Conservation (phyloP, 2,888 invertebrate genomes). For the Metallyticus violacea region DNA sequence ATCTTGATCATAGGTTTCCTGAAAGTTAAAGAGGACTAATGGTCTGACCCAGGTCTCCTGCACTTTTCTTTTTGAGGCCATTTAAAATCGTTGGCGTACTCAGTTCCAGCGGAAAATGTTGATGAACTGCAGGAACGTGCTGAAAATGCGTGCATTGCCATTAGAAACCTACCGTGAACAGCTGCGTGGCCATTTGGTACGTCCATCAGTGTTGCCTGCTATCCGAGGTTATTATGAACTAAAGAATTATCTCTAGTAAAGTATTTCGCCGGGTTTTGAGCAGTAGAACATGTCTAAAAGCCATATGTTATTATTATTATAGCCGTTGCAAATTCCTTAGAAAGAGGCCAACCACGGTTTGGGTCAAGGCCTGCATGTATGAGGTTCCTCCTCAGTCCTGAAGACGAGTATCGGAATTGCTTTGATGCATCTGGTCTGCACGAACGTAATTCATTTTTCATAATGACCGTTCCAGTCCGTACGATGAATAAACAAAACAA, state of each 20-base stretch:
- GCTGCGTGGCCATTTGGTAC: too few species aligned
- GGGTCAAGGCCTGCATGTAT: background rate
- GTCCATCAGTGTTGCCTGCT: too few species aligned
- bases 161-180: background rate
- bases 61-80: background rate
- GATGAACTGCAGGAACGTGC: background rate
- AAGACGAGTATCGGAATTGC: background rate
- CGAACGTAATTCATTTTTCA: background rate
- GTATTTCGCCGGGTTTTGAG: too few species aligned
- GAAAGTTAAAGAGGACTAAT: background rate
- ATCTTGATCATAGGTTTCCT: background rate
- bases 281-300: too few species aligned
- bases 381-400: background rate
- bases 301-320: too few species aligned
- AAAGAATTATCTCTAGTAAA: background rate
- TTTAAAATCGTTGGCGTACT: background rate
- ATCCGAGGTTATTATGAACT: too few species aligned
- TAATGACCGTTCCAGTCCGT: too few species aligned
- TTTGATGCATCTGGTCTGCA: too few species aligned
- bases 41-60: background rate
- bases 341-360: background rate
- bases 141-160: background rate
- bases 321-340: background rate
- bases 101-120: background rate
- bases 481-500: background rate